A percentile compares a stretch with the other conserved stretches of the same genome.
Evolutionary conservation across 2,797 vertebrate genomes (phyloP).

Genomic region (Darevskia nairensis): DNA sequence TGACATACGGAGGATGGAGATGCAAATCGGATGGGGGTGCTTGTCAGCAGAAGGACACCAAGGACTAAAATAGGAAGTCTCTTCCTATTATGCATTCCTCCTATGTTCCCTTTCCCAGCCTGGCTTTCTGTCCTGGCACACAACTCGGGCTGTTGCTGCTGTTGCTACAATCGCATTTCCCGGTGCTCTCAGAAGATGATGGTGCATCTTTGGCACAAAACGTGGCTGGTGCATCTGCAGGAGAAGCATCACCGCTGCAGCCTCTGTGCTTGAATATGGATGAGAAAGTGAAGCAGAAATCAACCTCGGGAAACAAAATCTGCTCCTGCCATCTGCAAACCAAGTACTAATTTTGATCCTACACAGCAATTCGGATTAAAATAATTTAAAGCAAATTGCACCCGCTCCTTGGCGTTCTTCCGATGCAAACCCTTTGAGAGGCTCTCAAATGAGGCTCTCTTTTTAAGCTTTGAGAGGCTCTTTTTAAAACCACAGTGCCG

Average conservation of each 20-base stretch:
- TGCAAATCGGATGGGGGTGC: neutral
- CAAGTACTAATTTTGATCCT: neutral
- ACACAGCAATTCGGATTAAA: neutral
- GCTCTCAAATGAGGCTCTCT: neutral
- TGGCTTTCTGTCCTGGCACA: neutral
- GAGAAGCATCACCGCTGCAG: neutral
- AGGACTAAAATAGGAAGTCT: neutral
- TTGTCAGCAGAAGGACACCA: neutral
- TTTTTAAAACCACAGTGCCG: neutral
- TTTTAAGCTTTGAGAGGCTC: neutral
- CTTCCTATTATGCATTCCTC: neutral
- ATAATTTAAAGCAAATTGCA: neutral
- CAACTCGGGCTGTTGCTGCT: neutral
- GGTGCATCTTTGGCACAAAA: neutral
- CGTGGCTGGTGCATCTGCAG: neutral
- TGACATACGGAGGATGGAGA: neutral
- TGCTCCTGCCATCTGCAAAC: neutral
- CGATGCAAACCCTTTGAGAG: neutral
- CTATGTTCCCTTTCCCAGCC: neutral
- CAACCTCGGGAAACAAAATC: fast-evolving
- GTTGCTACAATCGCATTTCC: neutral
- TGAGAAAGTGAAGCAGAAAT: neutral
- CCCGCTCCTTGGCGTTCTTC: fast-evolving
- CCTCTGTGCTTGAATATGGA: neutral
- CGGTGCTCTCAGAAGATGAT: neutral